A percentile compares a stretch with the other conserved stretches of the same genome.
Conservation (phyloP, 2,888 invertebrate genomes). For the Melanostoma mellinum region DNA sequence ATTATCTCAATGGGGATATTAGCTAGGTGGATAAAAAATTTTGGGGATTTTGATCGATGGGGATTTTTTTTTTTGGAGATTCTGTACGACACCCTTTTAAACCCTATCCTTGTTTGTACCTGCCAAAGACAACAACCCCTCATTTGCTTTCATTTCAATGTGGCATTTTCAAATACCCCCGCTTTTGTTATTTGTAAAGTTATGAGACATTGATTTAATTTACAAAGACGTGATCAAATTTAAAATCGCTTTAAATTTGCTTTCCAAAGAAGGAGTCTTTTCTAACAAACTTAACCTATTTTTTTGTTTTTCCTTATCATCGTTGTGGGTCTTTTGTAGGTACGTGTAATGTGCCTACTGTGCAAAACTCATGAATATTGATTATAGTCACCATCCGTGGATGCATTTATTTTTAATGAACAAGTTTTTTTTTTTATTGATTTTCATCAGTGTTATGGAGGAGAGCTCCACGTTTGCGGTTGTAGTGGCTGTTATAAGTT, state of each 20-base stretch:
- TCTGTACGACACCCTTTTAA: no score
- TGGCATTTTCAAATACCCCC: not conserved
- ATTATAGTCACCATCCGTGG: conserved; percentile 9
- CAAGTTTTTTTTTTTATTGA: conserved; percentile 25
- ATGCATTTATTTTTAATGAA: conserved; percentile 38
- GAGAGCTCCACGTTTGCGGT: not conserved
- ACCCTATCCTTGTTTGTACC: no score
- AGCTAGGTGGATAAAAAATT: no score
- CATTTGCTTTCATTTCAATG: conserved; percentile 1
- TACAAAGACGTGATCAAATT: conserved; percentile 48
- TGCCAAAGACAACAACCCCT: not conserved
- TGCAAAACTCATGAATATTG: conserved; percentile 26
- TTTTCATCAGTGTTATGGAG: conserved; percentile 10
- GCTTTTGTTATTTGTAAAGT: conserved; percentile 12
- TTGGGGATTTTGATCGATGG: no score
- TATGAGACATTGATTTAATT: conserved; percentile 45
- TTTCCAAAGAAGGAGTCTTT: not conserved
- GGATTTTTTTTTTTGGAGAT: no score
- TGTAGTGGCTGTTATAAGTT: not conserved
- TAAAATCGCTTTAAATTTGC: conserved; percentile 5
- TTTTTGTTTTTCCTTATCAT: not conserved
- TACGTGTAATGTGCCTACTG: not conserved
- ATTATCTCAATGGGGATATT: no score
- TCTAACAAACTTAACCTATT: conserved; percentile 19
- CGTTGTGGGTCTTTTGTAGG: not conserved